These are phyloP conservation scores for Dipodomys ordii DNA, from an alignment of 2,113 vertebrate species.

Conservation along the genomic window DNA sequence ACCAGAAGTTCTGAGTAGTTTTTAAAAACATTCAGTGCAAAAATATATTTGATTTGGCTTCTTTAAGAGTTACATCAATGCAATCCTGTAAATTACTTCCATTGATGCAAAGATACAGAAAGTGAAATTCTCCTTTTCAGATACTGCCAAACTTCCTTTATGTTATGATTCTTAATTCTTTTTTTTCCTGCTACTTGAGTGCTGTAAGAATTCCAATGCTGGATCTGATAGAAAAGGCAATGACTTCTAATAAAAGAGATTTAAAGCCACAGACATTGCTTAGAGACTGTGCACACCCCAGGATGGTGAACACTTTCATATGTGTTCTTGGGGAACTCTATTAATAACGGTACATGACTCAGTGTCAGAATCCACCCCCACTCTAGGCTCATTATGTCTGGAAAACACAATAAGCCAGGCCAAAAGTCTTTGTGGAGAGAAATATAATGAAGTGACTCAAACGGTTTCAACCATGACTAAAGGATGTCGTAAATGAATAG, in stretches of 20 bases:
- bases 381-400: conserved; percentile 42
- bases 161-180: neutral
- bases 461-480: conserved; percentile 61
- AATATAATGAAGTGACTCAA: conserved; percentile 67
- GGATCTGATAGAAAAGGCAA: conserved; percentile 32
- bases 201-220: neutral
- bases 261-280: conserved; percentile 54
- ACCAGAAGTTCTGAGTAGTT: neutral
- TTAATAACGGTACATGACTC: conserved; percentile 31
- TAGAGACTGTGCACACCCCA: conserved; percentile 29
- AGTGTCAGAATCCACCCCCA: neutral
- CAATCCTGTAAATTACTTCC: neutral
- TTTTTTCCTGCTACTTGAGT: conserved; percentile 57
- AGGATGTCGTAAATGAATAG: conserved; percentile 60
- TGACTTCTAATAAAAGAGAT: conserved; percentile 40
- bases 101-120: neutral
- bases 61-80: conserved; percentile 10
- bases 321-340: conserved; percentile 53
- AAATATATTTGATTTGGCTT: neutral
- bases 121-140: neutral
- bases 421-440: neutral
- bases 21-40: conserved; percentile 27
- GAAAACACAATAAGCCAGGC: conserved; percentile 50
- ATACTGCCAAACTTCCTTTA: conserved; percentile 16
- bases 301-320: conserved; percentile 46